Percentiles rank a stretch among this genome's conserved stretches.
phyloP scores from a whole-genome alignment of 2,113 vertebrate species.

The Calonectris borealis region DNA sequence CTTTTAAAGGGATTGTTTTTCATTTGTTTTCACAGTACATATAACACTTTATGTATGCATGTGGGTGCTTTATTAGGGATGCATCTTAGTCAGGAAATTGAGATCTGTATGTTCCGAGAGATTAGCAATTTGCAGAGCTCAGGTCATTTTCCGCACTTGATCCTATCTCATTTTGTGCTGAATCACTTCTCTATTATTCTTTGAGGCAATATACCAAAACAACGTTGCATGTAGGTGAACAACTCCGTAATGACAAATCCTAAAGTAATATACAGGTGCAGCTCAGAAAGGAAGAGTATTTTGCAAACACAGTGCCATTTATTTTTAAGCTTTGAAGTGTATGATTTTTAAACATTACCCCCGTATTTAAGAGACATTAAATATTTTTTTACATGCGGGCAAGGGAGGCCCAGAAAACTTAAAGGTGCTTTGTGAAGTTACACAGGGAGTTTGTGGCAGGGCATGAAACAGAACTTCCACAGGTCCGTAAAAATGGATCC shows the following conservation, averaged over 20 bases:
- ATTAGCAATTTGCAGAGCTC: not conserved
- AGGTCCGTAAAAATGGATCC: not conserved
- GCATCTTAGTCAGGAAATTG: not conserved
- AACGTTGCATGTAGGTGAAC: not conserved
- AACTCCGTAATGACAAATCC: not conserved
- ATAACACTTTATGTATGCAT: fast-evolving
- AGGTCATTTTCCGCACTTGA: not conserved
- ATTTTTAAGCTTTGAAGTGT: not conserved
- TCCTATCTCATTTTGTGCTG: not conserved
- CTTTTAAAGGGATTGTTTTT: not conserved
- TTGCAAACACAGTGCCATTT: not conserved
- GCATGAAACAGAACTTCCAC: not conserved
- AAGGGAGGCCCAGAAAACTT: not conserved
- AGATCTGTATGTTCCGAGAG: not conserved
- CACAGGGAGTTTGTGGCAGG: not conserved
- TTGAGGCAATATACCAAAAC: not conserved
- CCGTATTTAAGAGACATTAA: not conserved
- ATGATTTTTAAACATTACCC: not conserved
- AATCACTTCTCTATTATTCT: not conserved
- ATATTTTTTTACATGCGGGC: fast-evolving
- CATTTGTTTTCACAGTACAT: not conserved
- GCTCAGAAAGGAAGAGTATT: not conserved
- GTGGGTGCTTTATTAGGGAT: not conserved
- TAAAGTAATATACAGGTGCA: not conserved
- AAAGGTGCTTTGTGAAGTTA: not conserved